phyloP scores from a whole-genome alignment of 2,797 vertebrate species.

The Meriones psammophilus region DNA sequence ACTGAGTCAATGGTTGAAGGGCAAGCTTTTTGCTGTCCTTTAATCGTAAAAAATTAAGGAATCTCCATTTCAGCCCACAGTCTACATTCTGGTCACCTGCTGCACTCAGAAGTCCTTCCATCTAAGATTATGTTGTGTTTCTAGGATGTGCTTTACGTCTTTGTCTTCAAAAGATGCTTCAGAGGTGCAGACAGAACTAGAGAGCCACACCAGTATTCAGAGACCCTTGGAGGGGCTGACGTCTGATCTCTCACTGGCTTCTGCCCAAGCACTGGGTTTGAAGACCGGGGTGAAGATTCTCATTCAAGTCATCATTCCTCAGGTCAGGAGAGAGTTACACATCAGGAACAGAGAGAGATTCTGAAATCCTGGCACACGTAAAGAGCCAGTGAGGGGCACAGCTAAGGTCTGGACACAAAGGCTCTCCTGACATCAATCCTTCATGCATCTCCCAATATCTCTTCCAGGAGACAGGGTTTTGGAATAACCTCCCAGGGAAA shows the following conservation, averaged over 20 bases:
- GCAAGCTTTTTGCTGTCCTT: not conserved
- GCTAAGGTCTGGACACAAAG: not conserved
- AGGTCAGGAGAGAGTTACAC: not conserved
- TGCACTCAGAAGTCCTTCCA: not conserved
- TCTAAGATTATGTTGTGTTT: conserved; percentile 46
- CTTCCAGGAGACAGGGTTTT: too few species aligned
- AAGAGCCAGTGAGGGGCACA: not conserved
- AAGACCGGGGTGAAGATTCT: not conserved
- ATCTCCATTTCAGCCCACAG: conserved; percentile 52
- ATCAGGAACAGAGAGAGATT: not conserved
- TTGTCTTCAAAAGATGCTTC: conserved; percentile 40
- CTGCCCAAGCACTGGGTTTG: not conserved
- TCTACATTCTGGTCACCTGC: conserved; percentile 47
- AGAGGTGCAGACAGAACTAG: not conserved
- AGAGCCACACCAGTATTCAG: conserved; percentile 21
- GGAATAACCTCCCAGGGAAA: not conserved
- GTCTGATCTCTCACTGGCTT: conserved; percentile 38
- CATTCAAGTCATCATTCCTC: not conserved
- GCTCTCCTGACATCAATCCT: not conserved
- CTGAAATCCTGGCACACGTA: too few species aligned
- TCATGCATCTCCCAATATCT: not conserved
- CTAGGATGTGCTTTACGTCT: conserved; percentile 53
- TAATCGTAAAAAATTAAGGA: conserved; percentile 62
- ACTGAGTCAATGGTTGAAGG: not conserved
- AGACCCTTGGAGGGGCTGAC: not conserved